Evolutionary conservation across 2,888 invertebrate genomes (phyloP), one percentile per base, ranked within the genome.

Genomic region (Eugnorisma glareosa): DNA sequence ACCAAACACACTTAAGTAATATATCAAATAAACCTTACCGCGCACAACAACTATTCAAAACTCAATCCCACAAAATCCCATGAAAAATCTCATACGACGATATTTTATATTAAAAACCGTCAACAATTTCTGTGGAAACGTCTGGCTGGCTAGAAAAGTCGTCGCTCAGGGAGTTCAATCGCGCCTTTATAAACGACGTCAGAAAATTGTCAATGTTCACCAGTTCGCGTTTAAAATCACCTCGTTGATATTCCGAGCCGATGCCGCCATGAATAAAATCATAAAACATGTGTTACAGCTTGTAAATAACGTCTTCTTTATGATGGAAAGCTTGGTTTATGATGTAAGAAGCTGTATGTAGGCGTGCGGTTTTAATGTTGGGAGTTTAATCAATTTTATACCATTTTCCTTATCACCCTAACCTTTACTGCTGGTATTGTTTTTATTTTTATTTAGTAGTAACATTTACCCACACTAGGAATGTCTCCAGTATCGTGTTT

Each of bases 201-300:
- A 40, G 75, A 67, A 75, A 61, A 77, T 81, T 77, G 61, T 37
- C 75, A 75, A 71, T 54, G 61, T 83, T 61, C 67, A 51, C 61
- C 43, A 66, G 28, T 63, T 72, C 28, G 13, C 72, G 15, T 77
- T 83, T 68, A 71, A 75, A 84, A 61, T 81, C 77, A 61, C 48
- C 73, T 84, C 67, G 75, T 77, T 81, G 73, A 81, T 77, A 77
- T 84, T 73, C 77, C 31, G 54, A 71, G n/a, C 24, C 73, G 72
- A 28, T 10, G 45, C 51, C 18, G 72, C 40, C 72, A 73, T 83
- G 83, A 83, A 75, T 79, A 83, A 64, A 67, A 67, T 59, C 75
- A 72, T 83, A 81, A 81, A 83, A 77, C 84, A 77, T 40, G 40
- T 77, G 77, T 81, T 77, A 63, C 51, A 21, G 48, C 54, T 75